A percentile compares a stretch with the other conserved stretches of the same genome.
Conservation (phyloP, 2,113 vertebrate genomes). For the Rhinolophus ferrumequinum region DNA sequence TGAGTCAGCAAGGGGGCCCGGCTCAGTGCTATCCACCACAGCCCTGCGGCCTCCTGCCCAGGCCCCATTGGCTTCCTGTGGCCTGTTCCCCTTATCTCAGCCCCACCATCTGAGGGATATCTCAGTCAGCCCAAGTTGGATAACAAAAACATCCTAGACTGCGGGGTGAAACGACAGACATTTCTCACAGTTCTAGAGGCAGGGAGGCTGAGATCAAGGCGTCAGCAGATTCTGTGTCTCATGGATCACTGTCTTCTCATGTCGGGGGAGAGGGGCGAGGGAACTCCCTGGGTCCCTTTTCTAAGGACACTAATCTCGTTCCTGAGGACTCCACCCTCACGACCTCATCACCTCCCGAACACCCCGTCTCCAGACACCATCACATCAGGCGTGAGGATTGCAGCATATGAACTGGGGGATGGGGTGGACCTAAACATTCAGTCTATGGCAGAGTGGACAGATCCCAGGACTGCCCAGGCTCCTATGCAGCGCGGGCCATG, state of each 20-base stretch:
- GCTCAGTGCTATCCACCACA: accelerated
- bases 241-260: not conserved
- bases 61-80: not conserved
- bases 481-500: accelerated
- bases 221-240: not conserved
- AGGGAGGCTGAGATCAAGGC: not conserved
- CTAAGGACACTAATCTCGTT: not conserved
- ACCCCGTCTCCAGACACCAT: not conserved
- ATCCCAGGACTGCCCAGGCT: too few relatives aligned
- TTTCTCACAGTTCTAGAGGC: not conserved
- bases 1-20: not conserved
- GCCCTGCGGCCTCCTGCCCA: accelerated
- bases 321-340: not conserved
- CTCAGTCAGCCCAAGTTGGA: not conserved
- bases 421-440: not conserved
- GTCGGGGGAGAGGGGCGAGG: not conserved
- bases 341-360: not conserved
- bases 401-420: not conserved
- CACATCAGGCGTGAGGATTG: not conserved
- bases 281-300: not conserved
- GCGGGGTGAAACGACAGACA: not conserved
- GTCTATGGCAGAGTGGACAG: not conserved
- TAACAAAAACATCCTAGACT: not conserved
- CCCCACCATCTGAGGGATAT: not conserved
- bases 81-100: not conserved